Evolutionary conservation across 2,113 vertebrate species (phyloP), one percentile per base, ranked within the genome.

Genomic region (Pao palembangensis): DNA sequence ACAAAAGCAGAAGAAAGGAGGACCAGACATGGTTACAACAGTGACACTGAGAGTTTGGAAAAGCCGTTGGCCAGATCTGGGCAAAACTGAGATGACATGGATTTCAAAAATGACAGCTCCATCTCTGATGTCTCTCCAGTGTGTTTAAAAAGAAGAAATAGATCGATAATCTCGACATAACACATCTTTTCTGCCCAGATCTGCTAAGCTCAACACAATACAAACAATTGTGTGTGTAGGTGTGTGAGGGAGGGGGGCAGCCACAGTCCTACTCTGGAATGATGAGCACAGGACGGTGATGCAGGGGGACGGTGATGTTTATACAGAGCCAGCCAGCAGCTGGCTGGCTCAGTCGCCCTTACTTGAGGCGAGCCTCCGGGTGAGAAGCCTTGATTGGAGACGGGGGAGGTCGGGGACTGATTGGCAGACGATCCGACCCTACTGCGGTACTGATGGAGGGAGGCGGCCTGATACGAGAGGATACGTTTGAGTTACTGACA

Each of bases 341-440:
- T 71, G 54, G 1, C 55, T 14, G 76, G 78, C 81, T 87, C 80
- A 84, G 81, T 80, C 87, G 85, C 90, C 93, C 94, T 95, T 94
- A 97, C 95, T 93, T 97, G 95, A 78, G 95, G 95, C 87, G 95
- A 98, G 90, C 93, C 94, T 89, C 94, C 94, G 0, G 95, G 95
- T 83, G 95, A 98, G 93, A 97, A 98, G 88, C 94, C 94, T 94
- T 96, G 95, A 91, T 95, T 97, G 94, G 95, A 98, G 93, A 95
- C 93, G 38, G 95, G 95, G 84, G 95, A 98, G 79, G 95, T 98
- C 89, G 95, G 95, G 89, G 95, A 98, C 91, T 97, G 95, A 93
- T 92, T 96, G 91, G 94, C 93, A 8, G 95, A 95, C 82, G 95
- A 96, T 43, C 95, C 94, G 61, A 94, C 90, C 81, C 92, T 92